Percentiles rank a stretch among this genome's conserved stretches.
phyloP scores from a whole-genome alignment of 2,797 vertebrate genomes.

The Delichon dasypus region DNA sequence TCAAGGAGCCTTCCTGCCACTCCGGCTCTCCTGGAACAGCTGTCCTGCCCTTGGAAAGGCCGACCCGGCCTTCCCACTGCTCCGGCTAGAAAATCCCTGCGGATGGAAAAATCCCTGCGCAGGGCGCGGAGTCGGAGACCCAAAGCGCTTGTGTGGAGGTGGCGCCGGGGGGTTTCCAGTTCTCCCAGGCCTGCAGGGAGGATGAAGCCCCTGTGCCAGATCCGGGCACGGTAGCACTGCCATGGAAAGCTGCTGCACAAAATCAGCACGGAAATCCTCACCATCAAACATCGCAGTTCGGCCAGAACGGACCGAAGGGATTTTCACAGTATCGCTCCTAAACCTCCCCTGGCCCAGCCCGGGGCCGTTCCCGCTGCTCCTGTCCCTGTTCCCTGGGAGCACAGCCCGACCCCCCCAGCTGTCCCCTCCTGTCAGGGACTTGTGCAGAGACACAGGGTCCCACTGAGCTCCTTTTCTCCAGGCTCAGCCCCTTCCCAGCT shows the following conservation, averaged over 20 bases:
- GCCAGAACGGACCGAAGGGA: rapidly evolving
- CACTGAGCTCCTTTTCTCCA: not conserved
- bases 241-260: not conserved
- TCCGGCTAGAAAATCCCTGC: not conserved
- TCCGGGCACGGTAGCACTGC: not conserved
- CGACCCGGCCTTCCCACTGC: not conserved
- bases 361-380: not conserved
- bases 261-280: not conserved
- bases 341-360: not conserved
- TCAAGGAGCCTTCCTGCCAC: not conserved
- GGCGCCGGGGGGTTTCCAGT: not conserved
- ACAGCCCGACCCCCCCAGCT: not conserved
- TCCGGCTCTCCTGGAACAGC: not conserved
- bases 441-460: not conserved
- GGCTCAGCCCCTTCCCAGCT: not conserved
- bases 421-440: not conserved
- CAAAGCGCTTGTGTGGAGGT: rapidly evolving
- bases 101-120: not conserved
- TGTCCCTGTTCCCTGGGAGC: not conserved
- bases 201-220: not conserved
- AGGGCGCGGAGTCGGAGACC: rapidly evolving
- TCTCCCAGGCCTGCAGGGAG: not conserved
- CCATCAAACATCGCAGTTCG: rapidly evolving
- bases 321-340: not conserved
- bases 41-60: not conserved